Base-by-base conservation (phyloP, 2,113 vertebrate genomes). In the Antennarius striatus region DNA sequence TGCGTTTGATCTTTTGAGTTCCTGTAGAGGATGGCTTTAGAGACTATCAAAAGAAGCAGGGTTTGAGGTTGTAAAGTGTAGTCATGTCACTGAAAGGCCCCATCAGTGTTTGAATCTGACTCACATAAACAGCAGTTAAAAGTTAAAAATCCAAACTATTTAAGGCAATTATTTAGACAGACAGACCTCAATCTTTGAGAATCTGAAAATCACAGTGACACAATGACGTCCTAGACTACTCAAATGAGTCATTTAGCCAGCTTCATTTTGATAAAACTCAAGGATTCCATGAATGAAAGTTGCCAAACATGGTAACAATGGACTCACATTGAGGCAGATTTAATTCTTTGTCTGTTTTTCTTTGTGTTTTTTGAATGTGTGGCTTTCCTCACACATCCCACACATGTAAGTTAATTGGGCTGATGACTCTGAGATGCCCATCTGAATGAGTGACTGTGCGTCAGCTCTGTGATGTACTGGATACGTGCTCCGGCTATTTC, bases 1-100 rank as follows among this genome's bases (percentile, higher is more conserved):
- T 45, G 68, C 74, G 85, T 91, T 90, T 91, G 86, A 91, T 91
- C 80, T 82, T 72, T 71, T 82, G 67, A 63, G 68, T 76, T 84
- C 83, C 75, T 82, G 63, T 75, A 59, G 72, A 75, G 73, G 61
- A 63, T 75, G 68, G 73, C 71, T 77, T 84, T 58, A 52, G 76
- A 82, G 72, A 73, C 65, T 62, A 84, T 82, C 79, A 80, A 86
- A 87, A 75, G 71, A 68, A 66, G 49, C 39, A 28, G 60, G 74
- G 63, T 73, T 14, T 54, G 66, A 76, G 72, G 80, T 71, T 82
- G 77, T 69, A 15, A 59, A 55, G 58, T 78, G 51, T 32, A 71
- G 68, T 66, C 73, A 30, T 48, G 56, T 43, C 74, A 59, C 78
- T 36, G 62, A 77, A 76, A 82, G 50, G 55, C 40, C 42, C 68